These are phyloP conservation scores for Agapetus fuscipes DNA, from an alignment of 2,888 invertebrate species.

Conservation along the genomic window DNA sequence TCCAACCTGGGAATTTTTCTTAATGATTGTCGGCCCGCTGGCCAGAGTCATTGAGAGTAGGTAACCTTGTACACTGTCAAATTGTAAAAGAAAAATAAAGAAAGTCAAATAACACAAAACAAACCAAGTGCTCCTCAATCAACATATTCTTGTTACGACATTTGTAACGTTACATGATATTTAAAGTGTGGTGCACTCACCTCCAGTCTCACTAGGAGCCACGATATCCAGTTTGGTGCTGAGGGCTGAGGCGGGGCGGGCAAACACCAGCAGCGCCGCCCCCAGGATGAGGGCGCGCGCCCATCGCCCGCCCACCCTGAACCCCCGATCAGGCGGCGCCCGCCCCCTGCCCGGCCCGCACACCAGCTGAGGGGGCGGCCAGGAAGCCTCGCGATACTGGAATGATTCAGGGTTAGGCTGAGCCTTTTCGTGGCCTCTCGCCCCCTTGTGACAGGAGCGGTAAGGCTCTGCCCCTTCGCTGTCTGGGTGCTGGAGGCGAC, in stretches of 20 bases:
- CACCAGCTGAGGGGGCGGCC: conserved; percentile 18
- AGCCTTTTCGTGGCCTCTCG: conserved; percentile 17
- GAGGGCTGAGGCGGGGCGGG: conserved; percentile 4
- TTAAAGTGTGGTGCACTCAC: conserved; percentile 25
- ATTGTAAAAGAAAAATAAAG: no score
- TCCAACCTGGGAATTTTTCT: no score
- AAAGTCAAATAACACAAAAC: no score
- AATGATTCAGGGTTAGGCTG: conserved; percentile 18
- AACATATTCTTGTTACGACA: no score
- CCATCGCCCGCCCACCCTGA: conserved; percentile 2
- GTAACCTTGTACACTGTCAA: no score
- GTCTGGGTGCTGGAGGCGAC: not conserved
- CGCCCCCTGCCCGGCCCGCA: conserved; percentile 24
- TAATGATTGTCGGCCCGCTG: no score
- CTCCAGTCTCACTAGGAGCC: conserved; percentile 14
- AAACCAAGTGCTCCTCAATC: no score
- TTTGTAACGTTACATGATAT: no score
- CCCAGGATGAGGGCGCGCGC: conserved; percentile 5
- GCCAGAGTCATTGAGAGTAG: no score
- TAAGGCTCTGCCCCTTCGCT: not conserved
- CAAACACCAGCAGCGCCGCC: not conserved
- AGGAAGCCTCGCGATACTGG: no score
- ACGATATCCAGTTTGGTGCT: conserved; percentile 14
- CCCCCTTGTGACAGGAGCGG: not conserved
- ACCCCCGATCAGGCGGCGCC: conserved; percentile 17